Conservation (phyloP, 2,797 vertebrate genomes). For the Bradypus variegatus region DNA sequence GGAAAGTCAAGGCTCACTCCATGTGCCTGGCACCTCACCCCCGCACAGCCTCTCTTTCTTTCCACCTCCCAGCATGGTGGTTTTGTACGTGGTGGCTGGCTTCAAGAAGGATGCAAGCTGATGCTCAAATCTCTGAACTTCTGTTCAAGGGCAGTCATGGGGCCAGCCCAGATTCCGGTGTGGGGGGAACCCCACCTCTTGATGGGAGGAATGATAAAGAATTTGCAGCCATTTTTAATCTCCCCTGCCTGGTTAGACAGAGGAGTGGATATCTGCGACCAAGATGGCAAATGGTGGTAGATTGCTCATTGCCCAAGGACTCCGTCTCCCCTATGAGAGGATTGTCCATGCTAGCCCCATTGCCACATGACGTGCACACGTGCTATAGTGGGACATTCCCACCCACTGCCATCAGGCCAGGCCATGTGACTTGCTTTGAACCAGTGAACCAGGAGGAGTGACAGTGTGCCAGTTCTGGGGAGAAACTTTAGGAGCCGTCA, state of each 20-base stretch:
- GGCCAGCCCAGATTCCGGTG: background rate
- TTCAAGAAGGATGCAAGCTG: background rate
- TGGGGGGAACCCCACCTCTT: background rate
- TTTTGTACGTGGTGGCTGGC: too few species aligned
- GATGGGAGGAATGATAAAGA: too few species aligned
- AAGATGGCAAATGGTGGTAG: background rate
- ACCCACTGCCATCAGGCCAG: background rate
- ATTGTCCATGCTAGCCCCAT: background rate
- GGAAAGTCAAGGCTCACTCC: background rate
- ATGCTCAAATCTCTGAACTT: background rate
- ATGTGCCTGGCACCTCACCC: accelerated
- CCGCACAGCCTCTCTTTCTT: background rate
- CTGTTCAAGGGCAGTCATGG: background rate
- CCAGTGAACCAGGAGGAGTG: background rate
- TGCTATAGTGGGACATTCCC: background rate
- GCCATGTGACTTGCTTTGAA: background rate
- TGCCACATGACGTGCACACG: accelerated
- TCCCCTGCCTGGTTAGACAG: background rate
- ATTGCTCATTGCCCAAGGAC: background rate
- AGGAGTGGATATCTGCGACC: background rate
- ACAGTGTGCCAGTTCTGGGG: background rate
- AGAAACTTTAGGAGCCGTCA: background rate
- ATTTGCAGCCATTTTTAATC: background rate
- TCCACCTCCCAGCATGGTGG: background rate
- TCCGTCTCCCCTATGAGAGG: background rate